Conservation (phyloP, 1,140 invertebrate species). For the Fopius arisanus region DNA sequence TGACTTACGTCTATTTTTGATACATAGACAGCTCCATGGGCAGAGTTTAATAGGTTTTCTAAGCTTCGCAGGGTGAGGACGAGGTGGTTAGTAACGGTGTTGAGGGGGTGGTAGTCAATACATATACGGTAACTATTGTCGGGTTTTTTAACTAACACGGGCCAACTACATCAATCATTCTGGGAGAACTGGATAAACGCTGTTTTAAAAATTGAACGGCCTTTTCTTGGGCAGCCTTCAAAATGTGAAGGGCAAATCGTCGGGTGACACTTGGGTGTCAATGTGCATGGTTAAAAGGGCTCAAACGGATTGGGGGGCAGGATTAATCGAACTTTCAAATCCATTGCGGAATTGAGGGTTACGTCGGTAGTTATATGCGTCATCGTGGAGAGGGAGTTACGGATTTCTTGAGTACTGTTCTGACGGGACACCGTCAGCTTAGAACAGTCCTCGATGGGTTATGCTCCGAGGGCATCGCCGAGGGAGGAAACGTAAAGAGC, state of each 20-base stretch:
- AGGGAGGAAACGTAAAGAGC: too few relatives aligned
- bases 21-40: slow-evolving; percentile 10
- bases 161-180: slow-evolving; percentile 10
- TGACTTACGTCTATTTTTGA: slow-evolving; percentile 25
- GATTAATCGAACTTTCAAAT: background rate
- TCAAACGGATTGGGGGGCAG: background rate
- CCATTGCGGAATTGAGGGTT: background rate
- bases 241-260: background rate
- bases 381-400: too few relatives aligned
- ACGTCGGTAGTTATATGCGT: too few relatives aligned
- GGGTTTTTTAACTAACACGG: background rate
- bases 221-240: background rate
- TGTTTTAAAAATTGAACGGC: background rate
- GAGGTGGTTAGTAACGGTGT: slow-evolving; percentile 1
- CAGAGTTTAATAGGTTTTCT: slow-evolving; percentile 5
- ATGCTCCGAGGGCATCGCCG: too few relatives aligned
- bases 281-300: background rate
- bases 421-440: too few relatives aligned
- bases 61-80: slow-evolving; percentile 19
- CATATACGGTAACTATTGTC: slow-evolving; percentile 9
- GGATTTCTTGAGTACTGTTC: too few relatives aligned
- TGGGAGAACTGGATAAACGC: background rate
- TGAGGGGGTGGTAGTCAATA: slow-evolving; percentile 19
- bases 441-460: too few relatives aligned
- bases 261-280: slow-evolving; percentile 23